Conservation (phyloP, 2,797 vertebrate genomes). For the Allobates femoralis region DNA sequence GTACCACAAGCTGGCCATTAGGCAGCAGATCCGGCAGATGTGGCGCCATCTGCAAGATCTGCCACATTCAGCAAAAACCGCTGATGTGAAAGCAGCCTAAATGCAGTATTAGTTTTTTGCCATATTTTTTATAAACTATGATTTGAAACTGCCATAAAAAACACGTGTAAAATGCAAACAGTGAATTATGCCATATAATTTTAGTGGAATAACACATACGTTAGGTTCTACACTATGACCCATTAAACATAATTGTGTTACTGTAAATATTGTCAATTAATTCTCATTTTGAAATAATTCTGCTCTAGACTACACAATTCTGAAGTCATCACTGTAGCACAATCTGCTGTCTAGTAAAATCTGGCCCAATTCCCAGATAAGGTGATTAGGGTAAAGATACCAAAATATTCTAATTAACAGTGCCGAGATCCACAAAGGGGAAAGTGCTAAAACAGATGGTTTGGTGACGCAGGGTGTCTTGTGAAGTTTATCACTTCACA, state of each 20-base stretch:
- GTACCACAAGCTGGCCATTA: no score
- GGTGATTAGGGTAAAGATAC: slow-evolving; percentile 71
- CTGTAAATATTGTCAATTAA: not conserved
- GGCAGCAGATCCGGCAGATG: no score
- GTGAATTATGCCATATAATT: no score
- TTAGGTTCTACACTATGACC: not conserved
- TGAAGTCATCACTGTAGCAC: slow-evolving; percentile 65
- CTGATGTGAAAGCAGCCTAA: no score
- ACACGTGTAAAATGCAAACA: no score
- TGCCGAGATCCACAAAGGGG: slow-evolving; percentile 65
- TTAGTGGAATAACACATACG: no score
- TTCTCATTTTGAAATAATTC: slow-evolving; percentile 1
- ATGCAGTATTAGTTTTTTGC: no score
- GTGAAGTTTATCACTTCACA: slow-evolving; percentile 59
- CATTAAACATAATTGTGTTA: not conserved
- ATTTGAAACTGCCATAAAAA: no score
- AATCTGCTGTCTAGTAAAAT: slow-evolving; percentile 71
- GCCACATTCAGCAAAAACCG: no score
- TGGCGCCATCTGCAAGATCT: no score
- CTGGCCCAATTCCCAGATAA: slow-evolving; percentile 74
- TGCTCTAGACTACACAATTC: slow-evolving; percentile 19
- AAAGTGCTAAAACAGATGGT: slow-evolving; percentile 62
- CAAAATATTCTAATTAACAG: slow-evolving; percentile 74
- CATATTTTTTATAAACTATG: no score
- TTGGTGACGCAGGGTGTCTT: slow-evolving; percentile 64